Percentiles rank a stretch among this genome's conserved stretches.
phyloP scores from a whole-genome alignment of 2,113 vertebrate species.

The Brienomyrus longianalis region DNA sequence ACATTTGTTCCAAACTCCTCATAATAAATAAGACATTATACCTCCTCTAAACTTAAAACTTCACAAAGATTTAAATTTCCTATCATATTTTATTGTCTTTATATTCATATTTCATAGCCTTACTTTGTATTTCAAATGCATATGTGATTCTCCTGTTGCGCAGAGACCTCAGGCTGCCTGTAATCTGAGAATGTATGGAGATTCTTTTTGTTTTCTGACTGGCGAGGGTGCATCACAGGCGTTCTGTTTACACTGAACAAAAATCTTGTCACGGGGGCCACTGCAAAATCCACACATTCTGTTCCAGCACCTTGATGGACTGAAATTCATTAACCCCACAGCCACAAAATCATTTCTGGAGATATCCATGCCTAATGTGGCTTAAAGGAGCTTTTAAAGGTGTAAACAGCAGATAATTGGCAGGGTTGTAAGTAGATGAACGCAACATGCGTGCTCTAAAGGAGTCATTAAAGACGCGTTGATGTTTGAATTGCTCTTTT shows the following conservation, averaged over 20 bases:
- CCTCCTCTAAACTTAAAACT: background rate
- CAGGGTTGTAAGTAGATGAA: conserved; percentile 37
- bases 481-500: conserved; percentile 31
- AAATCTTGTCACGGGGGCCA: conserved; percentile 38
- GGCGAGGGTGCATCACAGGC: conserved; percentile 26
- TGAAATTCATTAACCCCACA: conserved; percentile 68
- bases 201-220: background rate
- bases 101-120: background rate
- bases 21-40: background rate
- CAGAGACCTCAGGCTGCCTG: background rate
- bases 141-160: background rate
- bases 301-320: conserved; percentile 53
- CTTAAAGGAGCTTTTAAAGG: conserved; percentile 63
- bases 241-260: conserved; percentile 57
- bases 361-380: conserved; percentile 67
- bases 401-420: conserved; percentile 58
- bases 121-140: background rate
- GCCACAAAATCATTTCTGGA: conserved; percentile 54
- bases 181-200: background rate
- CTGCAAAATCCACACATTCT: conserved; percentile 57
- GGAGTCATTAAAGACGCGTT: conserved; percentile 45
- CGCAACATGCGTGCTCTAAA: conserved; percentile 50
- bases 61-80: background rate
- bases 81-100: background rate
- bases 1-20: background rate